These are phyloP conservation scores for Hybognathus amarus DNA, from an alignment of 2,797 vertebrate species.

Conservation along the genomic window DNA sequence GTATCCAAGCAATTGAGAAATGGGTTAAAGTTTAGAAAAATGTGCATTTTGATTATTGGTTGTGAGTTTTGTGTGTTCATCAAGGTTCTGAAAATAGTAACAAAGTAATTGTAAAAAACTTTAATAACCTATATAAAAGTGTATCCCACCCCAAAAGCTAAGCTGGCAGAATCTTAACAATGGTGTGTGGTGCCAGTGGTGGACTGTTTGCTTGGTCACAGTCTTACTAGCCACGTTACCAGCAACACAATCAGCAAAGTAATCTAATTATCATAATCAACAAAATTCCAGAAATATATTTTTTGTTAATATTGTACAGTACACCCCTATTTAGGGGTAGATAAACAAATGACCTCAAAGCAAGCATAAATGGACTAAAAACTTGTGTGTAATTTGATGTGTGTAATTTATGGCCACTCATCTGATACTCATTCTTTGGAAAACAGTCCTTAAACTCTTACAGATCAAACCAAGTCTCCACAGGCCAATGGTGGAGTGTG, in stretches of 20 bases:
- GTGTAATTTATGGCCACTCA: not conserved
- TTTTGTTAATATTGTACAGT: not conserved
- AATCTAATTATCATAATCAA: not conserved
- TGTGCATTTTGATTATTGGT: too few relatives aligned
- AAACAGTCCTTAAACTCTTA: not conserved
- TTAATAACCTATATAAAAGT: too few relatives aligned
- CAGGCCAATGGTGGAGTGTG: constrained; percentile 1
- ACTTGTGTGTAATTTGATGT: too few relatives aligned
- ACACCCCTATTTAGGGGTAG: not conserved
- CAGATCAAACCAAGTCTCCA: constrained; percentile 16
- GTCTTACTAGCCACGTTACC: not conserved
- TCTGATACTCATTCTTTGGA: not conserved
- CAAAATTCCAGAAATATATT: not conserved
- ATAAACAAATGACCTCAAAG: not conserved
- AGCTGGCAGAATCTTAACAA: not conserved
- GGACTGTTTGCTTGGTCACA: not conserved
- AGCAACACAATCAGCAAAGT: not conserved
- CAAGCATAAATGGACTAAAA: not conserved
- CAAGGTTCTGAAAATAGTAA: too few relatives aligned
- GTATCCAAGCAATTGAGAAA: too few relatives aligned
- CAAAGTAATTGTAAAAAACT: too few relatives aligned
- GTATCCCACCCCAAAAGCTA: too few relatives aligned
- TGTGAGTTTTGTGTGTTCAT: too few relatives aligned
- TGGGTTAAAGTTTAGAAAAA: too few relatives aligned
- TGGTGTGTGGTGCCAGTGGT: not conserved